Evolutionary conservation across 2,797 vertebrate species (phyloP).

Genomic region (Tenualosa thibaudeaui): DNA sequence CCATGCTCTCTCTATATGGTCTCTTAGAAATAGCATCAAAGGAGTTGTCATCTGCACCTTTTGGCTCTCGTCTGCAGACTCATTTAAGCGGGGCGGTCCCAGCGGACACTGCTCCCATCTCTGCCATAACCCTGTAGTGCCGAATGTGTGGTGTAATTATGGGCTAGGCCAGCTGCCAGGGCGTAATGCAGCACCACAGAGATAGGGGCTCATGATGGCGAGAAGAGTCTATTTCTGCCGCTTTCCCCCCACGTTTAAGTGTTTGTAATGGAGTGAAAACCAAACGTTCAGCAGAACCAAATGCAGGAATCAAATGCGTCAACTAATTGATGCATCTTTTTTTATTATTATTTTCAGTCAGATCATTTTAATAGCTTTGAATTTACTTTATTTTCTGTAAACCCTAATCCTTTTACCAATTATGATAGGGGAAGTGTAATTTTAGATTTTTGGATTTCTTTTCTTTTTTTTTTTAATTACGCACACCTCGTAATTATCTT

Average conservation of each 20-base stretch:
- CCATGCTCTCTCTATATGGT: conserved; percentile 70
- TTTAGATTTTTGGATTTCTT: conserved; percentile 17
- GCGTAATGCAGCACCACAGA: conserved; percentile 70
- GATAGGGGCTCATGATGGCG: conserved; percentile 2
- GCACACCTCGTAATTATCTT: neutral
- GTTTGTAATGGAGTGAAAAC: conserved; percentile 20
- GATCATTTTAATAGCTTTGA: conserved; percentile 23
- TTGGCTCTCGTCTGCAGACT: conserved; percentile 77
- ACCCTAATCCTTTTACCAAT: conserved; percentile 7
- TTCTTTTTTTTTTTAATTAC: neutral
- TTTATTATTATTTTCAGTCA: conserved; percentile 1
- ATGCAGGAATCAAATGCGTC: conserved; percentile 10
- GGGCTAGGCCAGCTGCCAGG: conserved; percentile 77
- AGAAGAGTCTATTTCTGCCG: neutral
- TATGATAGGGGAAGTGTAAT: conserved; percentile 24
- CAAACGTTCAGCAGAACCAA: neutral
- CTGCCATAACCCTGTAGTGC: conserved; percentile 79
- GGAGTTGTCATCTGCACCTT: conserved; percentile 78
- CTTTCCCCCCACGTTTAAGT: conserved; percentile 9
- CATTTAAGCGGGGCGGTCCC: conserved; percentile 80
- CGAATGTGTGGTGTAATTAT: conserved; percentile 79
- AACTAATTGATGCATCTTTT: conserved; percentile 23
- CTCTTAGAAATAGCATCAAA: conserved; percentile 77
- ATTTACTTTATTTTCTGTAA: conserved; percentile 15
- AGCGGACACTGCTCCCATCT: conserved; percentile 77